Evolutionary conservation across 2,888 invertebrate genomes (phyloP).

Genomic region (Micoletzkya japonica): DNA sequence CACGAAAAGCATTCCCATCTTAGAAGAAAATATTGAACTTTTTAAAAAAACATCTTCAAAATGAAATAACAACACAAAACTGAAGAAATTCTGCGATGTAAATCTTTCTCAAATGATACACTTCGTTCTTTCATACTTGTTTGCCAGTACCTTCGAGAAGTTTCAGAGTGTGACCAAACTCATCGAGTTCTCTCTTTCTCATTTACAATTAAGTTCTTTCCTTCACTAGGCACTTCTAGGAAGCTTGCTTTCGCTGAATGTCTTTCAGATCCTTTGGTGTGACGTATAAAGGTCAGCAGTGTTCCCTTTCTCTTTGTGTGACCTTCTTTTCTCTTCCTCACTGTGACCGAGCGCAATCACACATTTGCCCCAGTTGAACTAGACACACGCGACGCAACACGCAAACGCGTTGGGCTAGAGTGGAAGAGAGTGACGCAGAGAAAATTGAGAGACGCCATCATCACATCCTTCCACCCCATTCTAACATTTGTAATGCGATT

Average conservation of each 20-base stretch:
- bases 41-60: slow-evolving; percentile 28
- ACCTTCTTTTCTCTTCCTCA: slow-evolving; percentile 31
- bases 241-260: slow-evolving; percentile 26
- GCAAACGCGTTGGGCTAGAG: too few species aligned
- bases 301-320: slow-evolving; percentile 33
- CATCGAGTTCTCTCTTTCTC: slow-evolving; percentile 37
- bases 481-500: slow-evolving; percentile 28
- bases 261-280: slow-evolving; percentile 37
- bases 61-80: slow-evolving; percentile 33
- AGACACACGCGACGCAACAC: too few species aligned
- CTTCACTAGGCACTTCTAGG: slow-evolving; percentile 29
- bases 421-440: slow-evolving; percentile 31
- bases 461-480: slow-evolving; percentile 28
- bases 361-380: too few species aligned
- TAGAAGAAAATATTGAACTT: slow-evolving; percentile 30
- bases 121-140: slow-evolving; percentile 32
- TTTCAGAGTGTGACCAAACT: slow-evolving; percentile 37
- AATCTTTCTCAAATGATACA: slow-evolving; percentile 32
- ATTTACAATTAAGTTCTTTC: slow-evolving; percentile 33
- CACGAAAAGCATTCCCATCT: slow-evolving; percentile 30
- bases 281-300: slow-evolving; percentile 35
- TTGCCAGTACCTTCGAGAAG: slow-evolving; percentile 37
- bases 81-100: slow-evolving; percentile 33
- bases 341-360: slow-evolving; percentile 27
- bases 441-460: slow-evolving; percentile 28